These are phyloP conservation scores for Probosciger aterrimus DNA, from an alignment of 2,113 vertebrate genomes.

Conservation along the genomic window DNA sequence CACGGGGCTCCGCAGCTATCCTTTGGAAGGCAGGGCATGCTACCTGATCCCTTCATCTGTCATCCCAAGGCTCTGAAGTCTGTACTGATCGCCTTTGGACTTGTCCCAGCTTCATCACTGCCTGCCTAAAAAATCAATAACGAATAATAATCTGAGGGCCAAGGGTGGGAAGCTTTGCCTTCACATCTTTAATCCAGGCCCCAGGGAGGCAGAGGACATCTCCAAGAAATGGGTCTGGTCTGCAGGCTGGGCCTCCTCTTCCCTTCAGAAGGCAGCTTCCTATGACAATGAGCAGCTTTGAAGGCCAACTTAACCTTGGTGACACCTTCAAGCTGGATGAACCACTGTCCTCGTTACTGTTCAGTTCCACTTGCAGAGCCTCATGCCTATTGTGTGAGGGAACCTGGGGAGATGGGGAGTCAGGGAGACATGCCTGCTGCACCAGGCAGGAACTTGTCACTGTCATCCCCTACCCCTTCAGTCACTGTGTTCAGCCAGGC, in stretches of 20 bases:
- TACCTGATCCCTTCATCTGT: background rate
- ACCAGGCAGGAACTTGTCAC: background rate
- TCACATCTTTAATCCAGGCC: background rate
- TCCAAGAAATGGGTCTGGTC: accelerated
- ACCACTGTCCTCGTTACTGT: background rate
- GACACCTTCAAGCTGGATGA: background rate
- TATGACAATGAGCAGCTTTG: background rate
- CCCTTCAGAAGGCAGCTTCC: background rate
- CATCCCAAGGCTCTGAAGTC: background rate
- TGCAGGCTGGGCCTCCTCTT: background rate
- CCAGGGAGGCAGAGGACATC: background rate
- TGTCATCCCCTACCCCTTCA: background rate
- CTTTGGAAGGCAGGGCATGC: background rate
- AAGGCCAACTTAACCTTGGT: background rate
- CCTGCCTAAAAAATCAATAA: background rate
- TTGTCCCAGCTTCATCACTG: background rate
- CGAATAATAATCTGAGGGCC: background rate
- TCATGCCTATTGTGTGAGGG: accelerated
- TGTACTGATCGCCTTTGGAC: background rate
- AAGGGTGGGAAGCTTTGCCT: background rate
- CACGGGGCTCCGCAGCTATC: background rate
- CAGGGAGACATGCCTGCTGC: background rate
- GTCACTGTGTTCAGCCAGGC: background rate
- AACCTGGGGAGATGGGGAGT: background rate
- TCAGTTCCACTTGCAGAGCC: background rate